These are phyloP conservation scores for Otocyon megalotis DNA, from an alignment of 2,113 vertebrate species.

Conservation along the genomic window DNA sequence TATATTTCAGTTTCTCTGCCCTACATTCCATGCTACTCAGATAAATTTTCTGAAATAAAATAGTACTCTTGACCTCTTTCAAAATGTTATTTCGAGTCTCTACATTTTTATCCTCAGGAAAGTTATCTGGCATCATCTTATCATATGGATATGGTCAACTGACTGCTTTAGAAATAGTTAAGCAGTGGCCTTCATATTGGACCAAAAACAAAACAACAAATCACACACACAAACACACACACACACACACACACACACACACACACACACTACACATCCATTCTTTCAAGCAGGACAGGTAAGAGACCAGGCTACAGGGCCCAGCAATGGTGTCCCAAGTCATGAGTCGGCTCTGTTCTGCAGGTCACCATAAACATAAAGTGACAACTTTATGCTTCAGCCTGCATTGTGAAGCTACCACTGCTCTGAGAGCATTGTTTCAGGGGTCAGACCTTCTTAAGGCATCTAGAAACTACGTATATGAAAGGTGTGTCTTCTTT, in stretches of 20 bases:
- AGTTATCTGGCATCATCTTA: background rate
- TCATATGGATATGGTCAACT: background rate
- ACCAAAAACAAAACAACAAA: background rate
- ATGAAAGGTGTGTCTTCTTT: background rate
- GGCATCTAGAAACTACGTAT: constrained; percentile 73
- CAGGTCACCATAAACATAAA: constrained; percentile 67
- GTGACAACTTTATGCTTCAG: background rate
- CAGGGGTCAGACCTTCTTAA: constrained; percentile 30
- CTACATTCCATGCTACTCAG: background rate
- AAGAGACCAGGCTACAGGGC: no score
- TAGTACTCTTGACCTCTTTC: background rate
- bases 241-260: no score
- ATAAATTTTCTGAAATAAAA: background rate
- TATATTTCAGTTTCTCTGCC: background rate
- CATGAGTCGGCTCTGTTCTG: constrained; percentile 44
- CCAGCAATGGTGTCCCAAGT: background rate
- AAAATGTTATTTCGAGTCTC: background rate
- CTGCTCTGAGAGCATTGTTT: background rate
- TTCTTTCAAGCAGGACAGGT: background rate
- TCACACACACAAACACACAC: background rate
- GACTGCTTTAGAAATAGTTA: background rate
- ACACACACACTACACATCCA: background rate
- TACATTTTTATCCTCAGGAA: background rate
- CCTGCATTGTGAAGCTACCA: background rate
- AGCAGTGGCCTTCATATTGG: background rate